phyloP scores from a whole-genome alignment of 2,113 vertebrate genomes.

The Blennius ocellaris region DNA sequence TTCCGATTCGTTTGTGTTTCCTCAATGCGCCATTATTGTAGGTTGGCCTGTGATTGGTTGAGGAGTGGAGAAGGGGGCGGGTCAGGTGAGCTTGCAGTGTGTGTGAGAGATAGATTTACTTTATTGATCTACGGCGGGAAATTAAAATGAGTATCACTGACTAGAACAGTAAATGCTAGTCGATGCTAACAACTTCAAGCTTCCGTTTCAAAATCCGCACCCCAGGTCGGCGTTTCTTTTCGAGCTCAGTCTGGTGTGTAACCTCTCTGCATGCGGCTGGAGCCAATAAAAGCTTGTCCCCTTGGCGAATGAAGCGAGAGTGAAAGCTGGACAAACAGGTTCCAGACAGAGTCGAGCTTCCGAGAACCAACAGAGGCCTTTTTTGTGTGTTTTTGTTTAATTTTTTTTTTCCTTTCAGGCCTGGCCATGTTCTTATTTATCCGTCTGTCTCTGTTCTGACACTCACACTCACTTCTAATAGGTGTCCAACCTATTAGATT shows the following conservation, averaged over 20 bases:
- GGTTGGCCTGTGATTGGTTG: no score
- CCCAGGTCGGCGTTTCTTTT: conserved; percentile 6
- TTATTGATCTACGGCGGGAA: no score
- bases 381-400: neutral
- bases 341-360: conserved; percentile 23
- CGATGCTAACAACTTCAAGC: no score
- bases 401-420: conserved; percentile 24
- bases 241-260: conserved; percentile 10
- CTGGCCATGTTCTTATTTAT: conserved; percentile 28
- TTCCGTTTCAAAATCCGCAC: no score
- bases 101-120: no score
- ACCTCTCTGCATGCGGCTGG: conserved; percentile 7
- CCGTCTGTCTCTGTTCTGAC: conserved; percentile 56
- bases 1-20: no score
- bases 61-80: no score
- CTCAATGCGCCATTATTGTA: no score
- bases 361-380: conserved; percentile 37
- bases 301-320: conserved; percentile 53
- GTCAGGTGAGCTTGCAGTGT: no score
- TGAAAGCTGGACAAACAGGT: conserved; percentile 71
- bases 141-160: no score
- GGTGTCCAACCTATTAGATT: no score
- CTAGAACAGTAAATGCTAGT: no score
- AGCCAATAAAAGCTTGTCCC: conserved; percentile 59
- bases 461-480: conserved; percentile 29